These are phyloP conservation scores for Cryptoblepharus egeriae DNA, from an alignment of 2,797 vertebrate genomes.

Conservation along the genomic window DNA sequence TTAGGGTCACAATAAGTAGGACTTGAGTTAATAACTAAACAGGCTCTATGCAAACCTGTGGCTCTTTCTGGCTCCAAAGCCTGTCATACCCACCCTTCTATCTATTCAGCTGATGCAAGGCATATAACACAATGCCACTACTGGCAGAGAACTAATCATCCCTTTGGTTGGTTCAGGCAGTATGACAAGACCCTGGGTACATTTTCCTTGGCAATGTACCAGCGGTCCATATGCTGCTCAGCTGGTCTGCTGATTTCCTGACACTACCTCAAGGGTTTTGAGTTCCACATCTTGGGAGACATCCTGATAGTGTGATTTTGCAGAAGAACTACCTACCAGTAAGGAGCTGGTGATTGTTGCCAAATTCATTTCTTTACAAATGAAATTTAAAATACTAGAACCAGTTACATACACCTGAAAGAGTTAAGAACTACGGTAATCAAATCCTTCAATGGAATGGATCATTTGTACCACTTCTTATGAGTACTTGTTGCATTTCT, in stretches of 20 bases:
- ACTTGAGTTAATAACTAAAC: too few relatives aligned
- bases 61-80: background rate
- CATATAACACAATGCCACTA: background rate
- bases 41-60: background rate
- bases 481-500: background rate
- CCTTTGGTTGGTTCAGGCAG: background rate
- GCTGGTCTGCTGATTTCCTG: slow-evolving; percentile 2
- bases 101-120: background rate
- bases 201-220: background rate
- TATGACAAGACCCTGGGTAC: background rate
- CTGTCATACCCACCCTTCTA: background rate
- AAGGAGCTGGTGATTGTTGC: background rate
- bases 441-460: background rate
- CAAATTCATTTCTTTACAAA: background rate
- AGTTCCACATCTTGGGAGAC: background rate
- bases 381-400: background rate
- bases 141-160: background rate
- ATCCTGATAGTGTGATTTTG: slow-evolving; percentile 17
- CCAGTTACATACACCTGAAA: background rate
- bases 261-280: rapidly evolving
- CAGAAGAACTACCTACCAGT: background rate
- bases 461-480: background rate
- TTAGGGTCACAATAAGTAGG: too few relatives aligned
- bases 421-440: background rate
- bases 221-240: background rate